Evolutionary conservation across 2,113 vertebrate species (phyloP), one percentile per base, ranked within the genome.

Genomic region (Tyrannus savana): DNA sequence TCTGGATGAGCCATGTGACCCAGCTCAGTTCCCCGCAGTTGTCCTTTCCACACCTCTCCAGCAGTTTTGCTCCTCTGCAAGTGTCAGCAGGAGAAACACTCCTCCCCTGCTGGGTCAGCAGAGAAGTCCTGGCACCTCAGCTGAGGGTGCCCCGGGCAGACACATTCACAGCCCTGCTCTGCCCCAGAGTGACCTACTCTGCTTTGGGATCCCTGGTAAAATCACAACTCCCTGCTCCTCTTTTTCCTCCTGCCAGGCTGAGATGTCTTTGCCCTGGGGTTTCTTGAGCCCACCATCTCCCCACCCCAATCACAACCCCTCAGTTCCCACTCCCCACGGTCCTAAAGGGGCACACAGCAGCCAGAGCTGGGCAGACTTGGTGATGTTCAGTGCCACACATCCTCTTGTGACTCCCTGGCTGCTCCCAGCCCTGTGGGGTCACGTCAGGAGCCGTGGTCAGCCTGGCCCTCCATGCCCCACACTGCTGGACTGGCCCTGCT

Each of bases 401-500:
- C 59, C 56, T 84, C 46, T 72, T 39, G 21, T 3, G 64, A 3
- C 25, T 53, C 33, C 10, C 19, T 1, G 4, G 53, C 60, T 55
- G 60, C 41, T 42, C 12, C 63, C 10, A 1, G 39, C 42, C 27
- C 13, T 0, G 1, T 3, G 10, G 68, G 74, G 30, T 14, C 47
- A 33, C 18, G 4, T 0, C 49, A 42, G 77, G 62, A 94, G 64
- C 39, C 27, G n/a, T 53, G 77, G 9, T 6, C 62, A 82, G 56
- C 41, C 41, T 5, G 92, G 39, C 49, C 39, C 25, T 12, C 24
- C 0, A 1, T 53, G 60, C 21, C 75, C 63, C 66, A 33, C 1
- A 1, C 58, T 13, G 55, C 47, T 6, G 22, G 46, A 33, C 25
- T 16, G 23, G 47, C 39, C 15, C 4, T 1, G 1, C 1, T 4